Evolutionary conservation across 2,797 vertebrate species (phyloP).

Genomic region (Antrozous pallidus): DNA sequence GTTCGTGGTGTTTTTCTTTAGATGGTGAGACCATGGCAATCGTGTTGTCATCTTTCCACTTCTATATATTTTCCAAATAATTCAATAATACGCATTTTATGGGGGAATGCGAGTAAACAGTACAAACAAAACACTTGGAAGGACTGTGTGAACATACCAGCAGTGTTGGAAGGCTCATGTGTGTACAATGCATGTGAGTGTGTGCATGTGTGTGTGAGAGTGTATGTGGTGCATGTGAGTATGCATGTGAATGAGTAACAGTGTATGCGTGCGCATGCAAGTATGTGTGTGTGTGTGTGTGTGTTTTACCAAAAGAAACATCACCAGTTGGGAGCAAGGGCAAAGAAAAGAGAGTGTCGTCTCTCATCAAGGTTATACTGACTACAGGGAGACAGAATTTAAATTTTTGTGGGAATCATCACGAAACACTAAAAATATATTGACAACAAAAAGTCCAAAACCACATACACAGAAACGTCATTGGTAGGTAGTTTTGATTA

Average conservation of each 20-base stretch:
- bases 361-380: neutral
- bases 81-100: neutral
- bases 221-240: rapidly evolving
- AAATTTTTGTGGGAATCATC: neutral
- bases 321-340: neutral
- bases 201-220: too few relatives aligned
- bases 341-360: neutral
- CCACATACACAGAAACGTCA: neutral
- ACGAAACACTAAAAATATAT: neutral
- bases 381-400: neutral
- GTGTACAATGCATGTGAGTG: neutral
- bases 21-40: neutral
- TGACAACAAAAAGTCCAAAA: neutral
- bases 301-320: neutral
- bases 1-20: neutral
- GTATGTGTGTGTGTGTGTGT: rapidly evolving
- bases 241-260: too few relatives aligned
- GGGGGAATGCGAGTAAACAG: neutral
- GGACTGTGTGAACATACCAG: neutral
- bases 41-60: neutral
- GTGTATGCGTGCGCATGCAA: neutral
- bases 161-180: neutral
- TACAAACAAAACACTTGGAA: neutral
- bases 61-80: neutral
- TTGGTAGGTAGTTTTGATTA: neutral